phyloP scores from a whole-genome alignment of 23 tunicate genomes.

The Phallusia fumigata region DNA sequence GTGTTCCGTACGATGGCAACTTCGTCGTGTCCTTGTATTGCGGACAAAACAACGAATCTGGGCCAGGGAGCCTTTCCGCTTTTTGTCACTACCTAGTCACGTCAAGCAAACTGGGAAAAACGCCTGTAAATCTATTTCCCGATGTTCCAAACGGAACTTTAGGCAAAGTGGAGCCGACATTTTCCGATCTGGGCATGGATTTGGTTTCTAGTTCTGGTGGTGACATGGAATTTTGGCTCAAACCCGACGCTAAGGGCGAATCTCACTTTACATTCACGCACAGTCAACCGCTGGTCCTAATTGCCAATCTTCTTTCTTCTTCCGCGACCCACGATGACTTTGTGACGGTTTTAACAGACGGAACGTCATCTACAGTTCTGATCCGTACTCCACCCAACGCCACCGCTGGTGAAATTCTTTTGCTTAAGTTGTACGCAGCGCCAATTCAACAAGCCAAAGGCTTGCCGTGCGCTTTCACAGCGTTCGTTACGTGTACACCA shows the following conservation, averaged over 20 bases:
- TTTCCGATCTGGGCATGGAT: background rate
- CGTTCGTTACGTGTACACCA: constrained; percentile 7
- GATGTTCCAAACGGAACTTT: constrained; percentile 37
- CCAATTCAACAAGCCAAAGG: constrained; percentile 2
- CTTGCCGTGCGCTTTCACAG: constrained; percentile 41
- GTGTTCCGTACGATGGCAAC: constrained; percentile 44
- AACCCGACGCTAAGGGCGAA: constrained; percentile 31
- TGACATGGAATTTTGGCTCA: constrained; percentile 6
- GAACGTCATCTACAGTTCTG: constrained; percentile 8
- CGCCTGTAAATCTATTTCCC: constrained; percentile 26
- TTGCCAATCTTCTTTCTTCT: constrained; percentile 28
- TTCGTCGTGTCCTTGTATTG: constrained; percentile 50
- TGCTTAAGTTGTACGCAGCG: constrained; percentile 52
- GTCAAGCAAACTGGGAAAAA: constrained; percentile 22
- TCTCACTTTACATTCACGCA: constrained; percentile 24
- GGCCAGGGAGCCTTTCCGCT: constrained; percentile 12
- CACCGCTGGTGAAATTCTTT: background rate
- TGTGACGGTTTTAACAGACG: constrained; percentile 29
- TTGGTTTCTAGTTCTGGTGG: background rate
- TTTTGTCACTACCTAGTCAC: constrained; percentile 57
- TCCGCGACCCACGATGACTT: background rate
- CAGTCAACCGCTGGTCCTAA: constrained; percentile 17
- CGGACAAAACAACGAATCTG: constrained; percentile 10
- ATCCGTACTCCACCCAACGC: constrained; percentile 35
- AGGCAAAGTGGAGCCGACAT: constrained; percentile 32